phyloP scores from a whole-genome alignment of 2,888 invertebrate genomes.

The Aphidoletes aphidimyza region DNA sequence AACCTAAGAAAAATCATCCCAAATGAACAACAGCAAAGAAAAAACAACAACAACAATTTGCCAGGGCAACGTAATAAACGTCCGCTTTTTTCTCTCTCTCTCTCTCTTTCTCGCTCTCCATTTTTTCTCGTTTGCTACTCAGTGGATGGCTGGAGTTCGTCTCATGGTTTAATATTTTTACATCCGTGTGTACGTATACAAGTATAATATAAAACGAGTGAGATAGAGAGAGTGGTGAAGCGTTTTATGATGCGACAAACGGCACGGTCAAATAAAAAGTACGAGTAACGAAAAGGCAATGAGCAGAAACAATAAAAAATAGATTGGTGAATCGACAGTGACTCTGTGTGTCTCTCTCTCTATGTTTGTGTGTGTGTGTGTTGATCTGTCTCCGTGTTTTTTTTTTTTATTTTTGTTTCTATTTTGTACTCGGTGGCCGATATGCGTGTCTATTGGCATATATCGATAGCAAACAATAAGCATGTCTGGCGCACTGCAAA shows the following conservation, averaged over 20 bases:
- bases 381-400: too few relatives aligned
- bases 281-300: background rate
- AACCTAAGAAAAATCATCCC: background rate
- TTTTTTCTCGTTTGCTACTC: background rate
- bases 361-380: too few relatives aligned
- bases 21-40: background rate
- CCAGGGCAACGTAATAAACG: background rate
- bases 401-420: too few relatives aligned
- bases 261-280: background rate
- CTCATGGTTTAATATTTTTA: constrained; percentile 21
- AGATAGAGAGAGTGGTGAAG: background rate
- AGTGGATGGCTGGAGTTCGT: background rate
- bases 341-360: background rate
- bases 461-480: background rate
- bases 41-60: background rate
- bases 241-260: constrained; percentile 26
- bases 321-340: background rate
- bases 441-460: background rate
- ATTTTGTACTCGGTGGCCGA: too few relatives aligned
- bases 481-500: constrained; percentile 1
- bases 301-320: background rate
- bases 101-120: too few relatives aligned
- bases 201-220: background rate
- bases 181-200: background rate
- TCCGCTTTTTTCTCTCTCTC: too few relatives aligned